Base-by-base conservation (phyloP, 2,113 vertebrate species). In the Bolborhynchus lineola region DNA sequence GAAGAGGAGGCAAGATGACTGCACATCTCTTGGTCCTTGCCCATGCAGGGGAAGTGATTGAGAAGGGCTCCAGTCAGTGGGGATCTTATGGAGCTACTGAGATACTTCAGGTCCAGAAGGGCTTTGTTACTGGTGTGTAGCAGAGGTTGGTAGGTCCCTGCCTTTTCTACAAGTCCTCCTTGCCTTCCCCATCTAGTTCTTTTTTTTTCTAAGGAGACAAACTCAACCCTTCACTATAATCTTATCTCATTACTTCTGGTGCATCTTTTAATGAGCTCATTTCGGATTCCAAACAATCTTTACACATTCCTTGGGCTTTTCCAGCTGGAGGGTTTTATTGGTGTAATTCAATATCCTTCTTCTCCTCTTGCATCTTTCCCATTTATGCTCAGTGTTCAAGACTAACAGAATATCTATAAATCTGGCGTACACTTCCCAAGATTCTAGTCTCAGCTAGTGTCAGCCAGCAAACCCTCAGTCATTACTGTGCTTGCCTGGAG, bases 401-500 rank as follows among this genome's bases (percentile, higher is more conserved):
- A 65, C 53, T 71, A 91, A 33, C 18, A 72, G 65, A 87, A 62
- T 69, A 49, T 76, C 89, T 82, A 76, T 60, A 71, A 76, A 85
- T 64, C 47, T 82, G 10, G 4, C 64, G 33, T 47, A 79, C 29
- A 7, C 19, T 93, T 88, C 42, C n/a, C 55, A 67, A 52, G 18
- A 37, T 74, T 50, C 28, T 77, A 18, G 68, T 81, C 50, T 23
- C 2, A 1, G 35, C 10, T 14, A 29, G 4, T 13, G n/a, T 55
- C 85, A 85, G 42, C 7, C 52, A 85, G 50, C 13, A 93, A 71
- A 85, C 4, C 53, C 23, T 26, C 62, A 65, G 21, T 46, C 55
- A 12, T 53, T 92, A 65, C 18, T 20, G 13, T 33, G 12, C 10
- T 79, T 3, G 0, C 16, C 25, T 0, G 0, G 33, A 39, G 39